Conservation (phyloP, 2,888 invertebrate species). For the Cheiracanthium punctorium region DNA sequence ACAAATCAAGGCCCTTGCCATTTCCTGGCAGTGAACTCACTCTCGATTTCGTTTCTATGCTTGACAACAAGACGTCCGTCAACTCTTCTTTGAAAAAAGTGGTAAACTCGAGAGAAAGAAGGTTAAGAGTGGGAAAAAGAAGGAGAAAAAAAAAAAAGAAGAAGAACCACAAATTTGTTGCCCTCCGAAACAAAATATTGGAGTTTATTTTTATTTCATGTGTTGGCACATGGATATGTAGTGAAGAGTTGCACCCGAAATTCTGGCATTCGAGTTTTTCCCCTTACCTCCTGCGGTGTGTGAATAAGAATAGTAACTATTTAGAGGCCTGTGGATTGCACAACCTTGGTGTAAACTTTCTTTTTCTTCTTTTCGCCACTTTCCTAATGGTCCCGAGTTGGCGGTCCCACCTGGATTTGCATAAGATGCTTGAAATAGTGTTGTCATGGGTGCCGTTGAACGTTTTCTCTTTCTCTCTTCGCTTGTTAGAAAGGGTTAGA, state of each 20-base stretch:
- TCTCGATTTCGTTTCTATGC: not conserved
- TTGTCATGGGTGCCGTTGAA: not conserved
- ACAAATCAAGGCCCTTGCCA: not conserved
- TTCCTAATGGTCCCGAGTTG: not conserved
- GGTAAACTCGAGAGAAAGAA: not conserved
- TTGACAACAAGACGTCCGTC: constrained; percentile 12
- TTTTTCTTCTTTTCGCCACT: not conserved
- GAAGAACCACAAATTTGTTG: not conserved
- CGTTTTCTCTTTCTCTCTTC: not conserved
- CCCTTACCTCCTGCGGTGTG: constrained; percentile 54
- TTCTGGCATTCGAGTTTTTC: constrained; percentile 21
- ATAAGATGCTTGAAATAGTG: not conserved
- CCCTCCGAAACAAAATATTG: constrained; percentile 3
- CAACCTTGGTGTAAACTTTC: constrained; percentile 25
- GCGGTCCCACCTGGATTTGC: constrained; percentile 18
- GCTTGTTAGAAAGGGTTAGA: no score
- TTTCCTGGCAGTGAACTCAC: not conserved
- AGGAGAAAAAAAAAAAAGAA: not conserved
- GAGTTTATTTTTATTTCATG: constrained; percentile 38
- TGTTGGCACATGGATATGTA: constrained; percentile 21
- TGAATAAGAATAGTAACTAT: constrained; percentile 64
- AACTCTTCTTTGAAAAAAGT: not conserved
- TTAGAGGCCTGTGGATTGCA: constrained; percentile 58
- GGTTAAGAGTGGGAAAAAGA: not conserved
- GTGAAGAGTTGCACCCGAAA: constrained; percentile 46